These are phyloP conservation scores for Solenodon paradoxus DNA, from an alignment of 2,113 vertebrate species.

Conservation along the genomic window DNA sequence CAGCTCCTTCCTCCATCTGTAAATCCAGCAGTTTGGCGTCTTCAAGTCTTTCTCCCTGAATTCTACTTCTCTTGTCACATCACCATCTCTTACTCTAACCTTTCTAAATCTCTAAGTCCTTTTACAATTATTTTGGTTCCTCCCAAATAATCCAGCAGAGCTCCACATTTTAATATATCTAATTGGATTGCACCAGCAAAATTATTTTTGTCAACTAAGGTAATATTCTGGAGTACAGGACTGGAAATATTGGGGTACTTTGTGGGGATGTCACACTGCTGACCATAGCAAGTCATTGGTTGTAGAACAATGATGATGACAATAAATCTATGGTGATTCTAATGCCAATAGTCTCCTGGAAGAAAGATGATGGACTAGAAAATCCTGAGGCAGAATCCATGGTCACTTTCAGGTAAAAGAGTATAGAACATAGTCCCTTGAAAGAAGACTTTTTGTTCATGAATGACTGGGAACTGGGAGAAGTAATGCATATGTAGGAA, in stretches of 20 bases:
- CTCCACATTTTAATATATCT: not conserved
- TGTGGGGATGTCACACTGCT: not conserved
- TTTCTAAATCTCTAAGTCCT: no score
- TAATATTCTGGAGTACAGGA: not conserved
- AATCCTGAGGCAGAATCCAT: not conserved
- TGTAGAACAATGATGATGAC: not conserved
- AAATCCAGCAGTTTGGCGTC: rapidly evolving
- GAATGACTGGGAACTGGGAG: not conserved
- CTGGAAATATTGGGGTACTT: not conserved
- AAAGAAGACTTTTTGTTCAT: not conserved
- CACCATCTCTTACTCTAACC: not conserved
- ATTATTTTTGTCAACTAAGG: not conserved
- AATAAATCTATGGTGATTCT: not conserved
- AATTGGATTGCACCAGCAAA: not conserved
- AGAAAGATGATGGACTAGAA: not conserved
- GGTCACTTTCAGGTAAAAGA: not conserved
- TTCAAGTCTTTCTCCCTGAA: not conserved
- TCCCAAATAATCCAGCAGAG: not conserved
- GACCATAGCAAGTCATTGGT: not conserved
- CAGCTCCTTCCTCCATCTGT: not conserved
- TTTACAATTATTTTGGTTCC: not conserved
- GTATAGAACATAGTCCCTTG: not conserved
- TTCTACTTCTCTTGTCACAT: not conserved
- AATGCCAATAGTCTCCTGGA: not conserved
- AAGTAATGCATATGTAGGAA: not conserved